phyloP scores from a whole-genome alignment of 2,888 invertebrate species.

The Chromoteleia sp. region DNA sequence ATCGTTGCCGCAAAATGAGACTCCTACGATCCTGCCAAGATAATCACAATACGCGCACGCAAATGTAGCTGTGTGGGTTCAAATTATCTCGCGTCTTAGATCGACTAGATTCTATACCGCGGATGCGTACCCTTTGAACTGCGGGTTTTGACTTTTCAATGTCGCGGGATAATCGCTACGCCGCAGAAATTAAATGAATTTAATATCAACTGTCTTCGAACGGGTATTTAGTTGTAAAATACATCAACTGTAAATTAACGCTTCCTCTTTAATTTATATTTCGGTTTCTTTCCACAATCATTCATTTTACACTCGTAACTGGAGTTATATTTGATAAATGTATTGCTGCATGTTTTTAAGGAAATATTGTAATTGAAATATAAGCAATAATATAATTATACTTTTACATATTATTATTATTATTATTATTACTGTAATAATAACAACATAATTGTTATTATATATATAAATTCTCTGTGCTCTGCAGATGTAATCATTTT shows the following conservation, averaged over 20 bases:
- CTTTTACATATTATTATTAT: too few relatives aligned
- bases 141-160: slow-evolving; percentile 36
- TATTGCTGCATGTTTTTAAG: too few relatives aligned
- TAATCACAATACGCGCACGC: slow-evolving; percentile 65
- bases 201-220: slow-evolving; percentile 21
- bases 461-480: too few relatives aligned
- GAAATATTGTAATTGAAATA: too few relatives aligned
- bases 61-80: slow-evolving; percentile 49
- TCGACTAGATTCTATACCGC: slow-evolving; percentile 20
- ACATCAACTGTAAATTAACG: slow-evolving; percentile 7
- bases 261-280: neutral
- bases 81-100: slow-evolving; percentile 61
- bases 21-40: slow-evolving; percentile 66
- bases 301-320: too few relatives aligned
- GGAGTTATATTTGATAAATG: too few relatives aligned
- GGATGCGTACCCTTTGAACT: slow-evolving; percentile 32
- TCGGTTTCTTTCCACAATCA: too few relatives aligned
- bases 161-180: slow-evolving; percentile 43
- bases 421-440: too few relatives aligned
- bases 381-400: too few relatives aligned
- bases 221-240: slow-evolving; percentile 1
- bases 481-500: too few relatives aligned
- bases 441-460: too few relatives aligned
- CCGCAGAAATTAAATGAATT: slow-evolving; percentile 38
- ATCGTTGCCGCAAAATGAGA: slow-evolving; percentile 71